Base-by-base conservation (phyloP, 2,888 invertebrate genomes). In the Dasypogon diadema region DNA sequence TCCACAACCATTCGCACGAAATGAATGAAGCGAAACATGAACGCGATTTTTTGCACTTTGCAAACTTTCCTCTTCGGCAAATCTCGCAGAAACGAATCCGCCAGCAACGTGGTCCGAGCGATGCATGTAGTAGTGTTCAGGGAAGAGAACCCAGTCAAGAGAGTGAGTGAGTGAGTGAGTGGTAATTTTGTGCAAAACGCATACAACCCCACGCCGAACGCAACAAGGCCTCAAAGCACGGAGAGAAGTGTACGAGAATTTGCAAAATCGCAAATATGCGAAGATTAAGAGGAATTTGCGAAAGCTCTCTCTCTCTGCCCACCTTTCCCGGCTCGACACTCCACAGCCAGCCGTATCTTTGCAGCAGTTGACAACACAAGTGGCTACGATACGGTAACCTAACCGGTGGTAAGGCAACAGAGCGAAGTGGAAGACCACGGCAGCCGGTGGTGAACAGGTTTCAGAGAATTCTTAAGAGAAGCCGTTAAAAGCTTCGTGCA, bases 221-320 rank as follows among this genome's bases (percentile, higher is more conserved):
- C 60, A 60, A 18, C 18, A 63, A 21, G 4, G 42, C n/a, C n/a
- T n/a, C n/a, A n/a, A 30, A 6, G 34, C 10, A 30, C 10, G 6
- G 10, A 30, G 60, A 24, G 16, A 30, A 5, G 46, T 42, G 22
- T 63, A 42, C 63, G 42, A 63, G 63, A 63, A 63, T 63, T 60
- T 21, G 63, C 63, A 63, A 63, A 42, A 26, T 63, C 21, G 22
- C 22, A 8, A 14, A 24, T 46, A 5, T 26, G 8, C 14, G 42
- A 12, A 30, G 2, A 26, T 12, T 56, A 56, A 42, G 42, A 46
- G 26, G 5, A 37, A 18, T 46, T 60, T 8, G 65, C 65, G 14
- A 65, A 65, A 65, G 65, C 65, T 65, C 46, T 48, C 63, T 1
- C 63, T 42, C 65, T 65, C 65, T 0, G 24, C 48, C n/a, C 48